phyloP scores from a whole-genome alignment of 2,888 invertebrate species.

The Nasonia oneida region DNA sequence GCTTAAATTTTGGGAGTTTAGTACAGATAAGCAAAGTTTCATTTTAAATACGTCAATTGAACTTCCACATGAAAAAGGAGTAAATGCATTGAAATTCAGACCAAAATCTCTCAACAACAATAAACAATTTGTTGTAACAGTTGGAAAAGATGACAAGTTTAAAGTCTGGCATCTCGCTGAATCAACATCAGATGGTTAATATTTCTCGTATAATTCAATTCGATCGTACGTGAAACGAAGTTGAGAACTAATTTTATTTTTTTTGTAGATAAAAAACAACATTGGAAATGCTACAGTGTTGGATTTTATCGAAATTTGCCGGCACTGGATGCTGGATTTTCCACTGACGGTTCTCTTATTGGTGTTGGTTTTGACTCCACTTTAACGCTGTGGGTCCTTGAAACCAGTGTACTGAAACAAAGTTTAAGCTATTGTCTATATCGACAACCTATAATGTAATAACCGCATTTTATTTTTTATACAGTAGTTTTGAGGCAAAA shows the following conservation, averaged over 20 bases:
- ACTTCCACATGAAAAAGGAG: slow-evolving; percentile 84
- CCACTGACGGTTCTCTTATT: slow-evolving; percentile 88
- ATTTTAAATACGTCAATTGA: slow-evolving; percentile 87
- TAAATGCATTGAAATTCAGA: slow-evolving; percentile 83
- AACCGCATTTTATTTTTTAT: not conserved
- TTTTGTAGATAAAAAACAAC: slow-evolving; percentile 80
- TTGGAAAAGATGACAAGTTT: slow-evolving; percentile 85
- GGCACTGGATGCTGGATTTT: slow-evolving; percentile 83
- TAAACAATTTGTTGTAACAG: slow-evolving; percentile 83
- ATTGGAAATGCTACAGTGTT: slow-evolving; percentile 85
- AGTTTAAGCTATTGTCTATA: slow-evolving; percentile 80
- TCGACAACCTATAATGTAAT: slow-evolving; percentile 77
- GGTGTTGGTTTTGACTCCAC: slow-evolving; percentile 85
- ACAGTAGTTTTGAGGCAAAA: slow-evolving; percentile 12
- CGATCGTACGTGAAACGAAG: slow-evolving; percentile 5
- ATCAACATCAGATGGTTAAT: slow-evolving; percentile 81
- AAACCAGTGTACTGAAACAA: slow-evolving; percentile 82
- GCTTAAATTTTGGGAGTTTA: slow-evolving; percentile 89
- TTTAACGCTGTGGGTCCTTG: slow-evolving; percentile 86
- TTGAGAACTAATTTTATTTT: slow-evolving; percentile 44
- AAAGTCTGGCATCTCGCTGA: slow-evolving; percentile 86
- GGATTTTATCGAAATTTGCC: slow-evolving; percentile 83
- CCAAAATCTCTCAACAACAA: slow-evolving; percentile 77
- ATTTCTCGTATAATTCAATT: slow-evolving; percentile 21
- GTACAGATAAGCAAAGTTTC: slow-evolving; percentile 83